Percentiles rank a stretch among this genome's conserved stretches.
These are phyloP conservation scores for Trichomycterus rosablanca DNA, from an alignment of 2,113 vertebrate genomes.

Conservation along the genomic window DNA sequence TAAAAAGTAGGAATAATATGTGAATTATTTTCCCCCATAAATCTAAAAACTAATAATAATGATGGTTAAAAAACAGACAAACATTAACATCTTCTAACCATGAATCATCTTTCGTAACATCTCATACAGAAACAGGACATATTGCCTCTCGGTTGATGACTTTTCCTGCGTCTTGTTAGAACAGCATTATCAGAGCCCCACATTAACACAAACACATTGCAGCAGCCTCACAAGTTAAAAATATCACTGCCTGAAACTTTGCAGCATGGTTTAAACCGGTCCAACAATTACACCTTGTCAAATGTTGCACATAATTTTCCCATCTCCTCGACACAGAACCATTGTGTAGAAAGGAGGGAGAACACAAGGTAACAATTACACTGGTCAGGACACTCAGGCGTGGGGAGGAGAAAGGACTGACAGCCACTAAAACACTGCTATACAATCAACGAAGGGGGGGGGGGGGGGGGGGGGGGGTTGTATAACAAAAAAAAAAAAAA, in stretches of 20 bases:
- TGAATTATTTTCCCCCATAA: no score
- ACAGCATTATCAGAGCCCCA: conserved; percentile 1
- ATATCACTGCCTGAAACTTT: conserved; percentile 45
- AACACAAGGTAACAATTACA: conserved; percentile 53
- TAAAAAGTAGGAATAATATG: no score
- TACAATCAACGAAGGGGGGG: conserved; percentile 31
- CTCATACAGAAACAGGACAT: no score
- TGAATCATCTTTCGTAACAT: no score
- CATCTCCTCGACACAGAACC: conserved; percentile 64
- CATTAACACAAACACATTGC: conserved; percentile 16
- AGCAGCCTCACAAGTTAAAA: conserved; percentile 31
- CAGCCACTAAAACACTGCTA: conserved; percentile 36
- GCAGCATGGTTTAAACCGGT: conserved; percentile 37
- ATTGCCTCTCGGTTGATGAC: no score
- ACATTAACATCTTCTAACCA: no score
- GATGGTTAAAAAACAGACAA: no score
- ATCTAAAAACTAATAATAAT: no score
- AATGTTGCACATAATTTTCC: conserved; percentile 60
- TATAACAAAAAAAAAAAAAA: conserved; percentile 37
- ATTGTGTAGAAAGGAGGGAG: conserved; percentile 63
- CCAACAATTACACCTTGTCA: conserved; percentile 72
- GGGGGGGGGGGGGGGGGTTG: background rate
- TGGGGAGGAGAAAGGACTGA: conserved; percentile 35
- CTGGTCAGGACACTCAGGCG: conserved; percentile 39
- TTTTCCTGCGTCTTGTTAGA: no score